Evolutionary conservation across 2,888 invertebrate genomes (phyloP), one percentile per base, ranked within the genome.

Genomic region (Patella ulyssiponensis): DNA sequence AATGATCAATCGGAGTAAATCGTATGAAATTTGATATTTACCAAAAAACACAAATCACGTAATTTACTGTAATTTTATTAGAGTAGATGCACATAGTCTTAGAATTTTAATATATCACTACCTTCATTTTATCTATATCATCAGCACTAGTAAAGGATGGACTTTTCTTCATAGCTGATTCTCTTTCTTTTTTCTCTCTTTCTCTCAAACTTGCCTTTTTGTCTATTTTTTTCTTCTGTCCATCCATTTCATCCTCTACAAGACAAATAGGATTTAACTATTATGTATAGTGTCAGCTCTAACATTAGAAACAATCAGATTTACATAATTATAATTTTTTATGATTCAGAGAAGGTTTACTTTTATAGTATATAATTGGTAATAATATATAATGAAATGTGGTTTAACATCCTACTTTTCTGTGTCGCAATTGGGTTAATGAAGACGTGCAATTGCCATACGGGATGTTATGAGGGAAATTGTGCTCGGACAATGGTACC

Each of bases 121-220:
- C 95, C 94, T 97, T 97, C 97, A 98, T 98, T 91, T 96, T 98
- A 91, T 99, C 98, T 0, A 99, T 98, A 89, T 99, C 98, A 90
- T 98, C 97, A 87, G 95, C 95, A 88, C 95, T 94, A 77, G 83
- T 83, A 51, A 82, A 85, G 44, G 85, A 86, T 14, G 84, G 80
- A 20, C 78, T 79, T 73, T 83, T 83, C 76, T 86, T 84, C 73
- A 84, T 74, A 2, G 85, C 81, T 3, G 84, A 83, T 72, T 80
- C 82, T 71, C 81, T 85, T 73, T 85, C 80, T 71, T 84, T 85
- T 71, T 83, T 86, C 33, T 84, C 82, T 76, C 80, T 79, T 58
- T 83, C 83, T 69, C 77, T 74, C 69, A 80, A 80, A 77, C 82
- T 81, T 17, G 53, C 54, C 54, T 75, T 74, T 78, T 82, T 83